Evolutionary conservation across 92 coral and sea anemone species (phyloP), one percentile per base, ranked within the genome.

Genomic region (Umimayanthus chanpuru): DNA sequence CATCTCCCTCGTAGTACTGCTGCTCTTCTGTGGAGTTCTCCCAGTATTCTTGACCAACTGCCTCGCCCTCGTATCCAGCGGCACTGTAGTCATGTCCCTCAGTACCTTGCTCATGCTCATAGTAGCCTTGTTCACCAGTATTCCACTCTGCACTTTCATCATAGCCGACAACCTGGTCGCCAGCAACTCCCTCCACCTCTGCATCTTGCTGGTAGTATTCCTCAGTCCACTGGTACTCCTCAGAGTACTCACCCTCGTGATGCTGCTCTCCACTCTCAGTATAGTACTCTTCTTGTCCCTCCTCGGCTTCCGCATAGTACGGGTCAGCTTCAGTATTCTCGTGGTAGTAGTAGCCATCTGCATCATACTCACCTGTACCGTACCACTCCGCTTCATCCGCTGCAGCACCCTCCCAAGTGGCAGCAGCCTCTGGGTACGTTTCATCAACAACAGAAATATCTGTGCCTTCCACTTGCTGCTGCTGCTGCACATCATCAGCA

Each of bases 91-190:
- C 91, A 30, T 91, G 89, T n/a, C 77, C 81, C 16, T 65, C 88
- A 26, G 91, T 79, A 71, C 82, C 80, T 11, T 44, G 78, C 76
- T 82, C 92, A 20, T 44, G 73, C 81, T 82, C 92, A 47, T 89
- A 85, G 73, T 85, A 88, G 18, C 58, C 90, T 64, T 70, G 73
- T 58, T 84, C 93, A 84, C 87, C 73, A 76, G 82, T 28, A 30
- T 65, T 86, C 92, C 89, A 85, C 90, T 89, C 92, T 73, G 73
- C 82, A 64, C 88, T 88, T 75, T 89, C 89, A 43, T 53, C 81
- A 89, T 47, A 44, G 65, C 29, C 88, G 44, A 36, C 87, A 92
- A 77, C 92, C 88, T 89, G 87, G 39, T 41, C 93, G 41, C 77
- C 72, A 44, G 53, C 87, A 29, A 32, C 77, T 56, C 9, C 91